Conservation (phyloP, 1,140 invertebrate genomes). For the Lordiphosa collinella region DNA sequence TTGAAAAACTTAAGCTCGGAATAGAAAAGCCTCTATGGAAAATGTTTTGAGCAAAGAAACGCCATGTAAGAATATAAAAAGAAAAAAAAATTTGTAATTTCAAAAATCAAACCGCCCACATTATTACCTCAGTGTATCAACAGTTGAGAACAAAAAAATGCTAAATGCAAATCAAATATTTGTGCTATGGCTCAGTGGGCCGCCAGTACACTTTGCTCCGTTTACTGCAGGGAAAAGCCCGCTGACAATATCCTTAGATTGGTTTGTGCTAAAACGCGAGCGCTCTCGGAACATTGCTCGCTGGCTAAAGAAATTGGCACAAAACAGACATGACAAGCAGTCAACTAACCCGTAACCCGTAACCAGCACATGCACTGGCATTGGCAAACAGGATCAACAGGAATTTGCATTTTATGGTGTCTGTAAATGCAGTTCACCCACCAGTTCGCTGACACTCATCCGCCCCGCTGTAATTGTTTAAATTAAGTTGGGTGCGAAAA, state of each 20-base stretch:
- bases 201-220: neutral
- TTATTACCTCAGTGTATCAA: slow-evolving; percentile 17
- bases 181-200: slow-evolving; percentile 33
- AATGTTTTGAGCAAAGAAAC: neutral
- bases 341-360: slow-evolving; percentile 25
- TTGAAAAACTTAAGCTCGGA: too few relatives aligned
- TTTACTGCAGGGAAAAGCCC: slow-evolving; percentile 9
- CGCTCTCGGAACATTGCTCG: slow-evolving; percentile 48
- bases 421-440: slow-evolving; percentile 54
- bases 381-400: slow-evolving; percentile 73
- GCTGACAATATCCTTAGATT: slow-evolving; percentile 72
- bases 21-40: too few relatives aligned
- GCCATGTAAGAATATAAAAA: slow-evolving; percentile 15
- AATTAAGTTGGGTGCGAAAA: slow-evolving; percentile 45
- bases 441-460: neutral
- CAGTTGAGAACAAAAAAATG: slow-evolving; percentile 8
- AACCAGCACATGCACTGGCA: slow-evolving; percentile 63
- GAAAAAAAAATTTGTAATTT: neutral
- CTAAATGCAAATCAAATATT: slow-evolving; percentile 66
- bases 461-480: slow-evolving; percentile 53
- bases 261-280: slow-evolving; percentile 60
- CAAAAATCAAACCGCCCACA: neutral
- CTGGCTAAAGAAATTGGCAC: slow-evolving; percentile 60
- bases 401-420: slow-evolving; percentile 78
- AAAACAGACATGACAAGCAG: slow-evolving; percentile 56